These are phyloP conservation scores for Nanorana parkeri DNA, from an alignment of 2,113 vertebrate species.

Conservation along the genomic window DNA sequence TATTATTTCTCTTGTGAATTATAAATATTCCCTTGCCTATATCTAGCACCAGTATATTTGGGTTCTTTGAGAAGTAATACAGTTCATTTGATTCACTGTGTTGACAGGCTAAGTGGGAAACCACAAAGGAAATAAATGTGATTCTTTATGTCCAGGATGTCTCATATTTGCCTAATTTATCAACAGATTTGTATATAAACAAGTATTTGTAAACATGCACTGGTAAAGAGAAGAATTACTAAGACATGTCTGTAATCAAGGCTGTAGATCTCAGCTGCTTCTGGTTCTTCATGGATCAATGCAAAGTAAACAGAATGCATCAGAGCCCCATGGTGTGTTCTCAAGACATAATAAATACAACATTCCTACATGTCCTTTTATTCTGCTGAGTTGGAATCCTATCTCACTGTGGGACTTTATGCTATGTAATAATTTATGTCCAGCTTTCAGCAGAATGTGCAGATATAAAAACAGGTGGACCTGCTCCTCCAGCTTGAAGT, in stretches of 20 bases:
- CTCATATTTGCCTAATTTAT: not conserved
- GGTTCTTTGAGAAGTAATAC: too few species aligned
- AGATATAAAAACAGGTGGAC: constrained; percentile 46
- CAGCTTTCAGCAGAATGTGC: constrained; percentile 61
- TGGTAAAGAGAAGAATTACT: constrained; percentile 14
- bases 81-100: too few species aligned
- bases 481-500: constrained; percentile 10
- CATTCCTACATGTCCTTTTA: constrained; percentile 58
- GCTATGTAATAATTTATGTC: constrained; percentile 60
- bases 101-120: not conserved
- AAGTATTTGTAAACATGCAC: not conserved
- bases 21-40: too few species aligned
- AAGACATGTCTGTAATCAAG: constrained; percentile 42
- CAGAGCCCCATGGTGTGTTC: constrained; percentile 58
- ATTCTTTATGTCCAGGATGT: not conserved
- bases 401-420: constrained; percentile 43
- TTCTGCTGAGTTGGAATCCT: constrained; percentile 69
- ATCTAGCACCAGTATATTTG: not conserved
- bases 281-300: constrained; percentile 64
- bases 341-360: constrained; percentile 70
- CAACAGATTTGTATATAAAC: not conserved
- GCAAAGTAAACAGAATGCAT: constrained; percentile 68
- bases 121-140: not conserved
- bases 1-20: too few species aligned
- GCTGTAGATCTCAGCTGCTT: constrained; percentile 69